Base-by-base conservation (phyloP, 2,113 vertebrate species). In the Anguilla rostrata region DNA sequence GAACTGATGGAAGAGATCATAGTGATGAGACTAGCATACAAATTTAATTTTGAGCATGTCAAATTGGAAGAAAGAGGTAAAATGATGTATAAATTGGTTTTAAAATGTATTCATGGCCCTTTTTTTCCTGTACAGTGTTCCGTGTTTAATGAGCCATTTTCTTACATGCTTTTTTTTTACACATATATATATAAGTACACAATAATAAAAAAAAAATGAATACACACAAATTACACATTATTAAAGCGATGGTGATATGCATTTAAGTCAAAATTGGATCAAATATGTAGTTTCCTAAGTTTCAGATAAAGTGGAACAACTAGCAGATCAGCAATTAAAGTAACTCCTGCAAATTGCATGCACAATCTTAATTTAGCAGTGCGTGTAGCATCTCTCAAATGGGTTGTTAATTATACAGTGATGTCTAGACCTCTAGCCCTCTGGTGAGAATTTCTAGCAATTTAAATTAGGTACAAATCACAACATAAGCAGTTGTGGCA, bases 281-380 rank as follows among this genome's bases (percentile, higher is more conserved):
- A 57, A 8, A 14, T 18, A 78, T 79, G 16, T 12, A 75, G 71
- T 75, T 34, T 75, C 20, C 60, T 22, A 66, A 66, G 20, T 75
- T 34, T 34, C 2, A 29, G 11, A 34, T 75, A 29, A 75, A 41
- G 41, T 60, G 56, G 12, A 83, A 39, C 7, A 60, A 60, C 53
- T 57, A 39, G 15, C 16, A 18, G 11, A 83, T 60, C 82, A 83
- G 49, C 56, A 60, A 60, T 57, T 6, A 53, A 83, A 39, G 34
- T 83, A 83, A 83, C 29, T 57, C 26, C 18, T 53, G 82, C 46
- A 53, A 83, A 83, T 57, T 12, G 12, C 53, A 83, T 83, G 82
- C 49, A 83, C 49, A 46, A 83, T 83, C 49, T 39, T 83, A 83
- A 83, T 83, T 60, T 83, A 60, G 82, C 82, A 83, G 34, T 53